phyloP scores from a whole-genome alignment of 2,888 invertebrate genomes.

The Catocala nupta region DNA sequence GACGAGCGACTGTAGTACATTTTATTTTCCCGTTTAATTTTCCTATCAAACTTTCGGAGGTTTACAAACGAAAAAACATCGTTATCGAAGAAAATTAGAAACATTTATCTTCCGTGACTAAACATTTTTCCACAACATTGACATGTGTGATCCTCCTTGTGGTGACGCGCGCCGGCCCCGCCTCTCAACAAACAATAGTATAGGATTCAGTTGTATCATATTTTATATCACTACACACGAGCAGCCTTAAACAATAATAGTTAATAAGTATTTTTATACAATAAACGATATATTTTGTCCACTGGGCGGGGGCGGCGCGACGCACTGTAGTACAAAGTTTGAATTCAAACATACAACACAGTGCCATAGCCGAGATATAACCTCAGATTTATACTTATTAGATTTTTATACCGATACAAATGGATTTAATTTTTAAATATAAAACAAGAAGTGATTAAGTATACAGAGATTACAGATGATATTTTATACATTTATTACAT shows the following conservation, averaged over 20 bases:
- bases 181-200: conserved; percentile 61
- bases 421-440: conserved; percentile 88
- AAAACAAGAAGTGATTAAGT: conserved; percentile 86
- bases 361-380: conserved; percentile 85
- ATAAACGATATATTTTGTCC: conserved; percentile 67
- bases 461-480: conserved; percentile 88
- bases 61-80: conserved; percentile 79
- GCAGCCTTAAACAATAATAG: conserved; percentile 86
- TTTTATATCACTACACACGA: conserved; percentile 63
- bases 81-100: conserved; percentile 76
- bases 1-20: conserved; percentile 57
- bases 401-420: conserved; percentile 88
- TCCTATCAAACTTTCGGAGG: conserved; percentile 87
- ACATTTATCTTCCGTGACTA: conserved; percentile 78
- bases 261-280: conserved; percentile 86
- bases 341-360: conserved; percentile 79
- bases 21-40: conserved; percentile 78
- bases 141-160: conserved; percentile 76
- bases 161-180: conserved; percentile 68
- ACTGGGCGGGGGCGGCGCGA: conserved; percentile 65
- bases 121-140: conserved; percentile 70
- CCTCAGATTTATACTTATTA: conserved; percentile 87
- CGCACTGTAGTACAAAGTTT: conserved; percentile 77
- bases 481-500: conserved; percentile 88
- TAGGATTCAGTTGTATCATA: conserved; percentile 71